Evolutionary conservation across 2,888 invertebrate genomes (phyloP), one percentile per base, ranked within the genome.

Genomic region (Cylloceria caligata): DNA sequence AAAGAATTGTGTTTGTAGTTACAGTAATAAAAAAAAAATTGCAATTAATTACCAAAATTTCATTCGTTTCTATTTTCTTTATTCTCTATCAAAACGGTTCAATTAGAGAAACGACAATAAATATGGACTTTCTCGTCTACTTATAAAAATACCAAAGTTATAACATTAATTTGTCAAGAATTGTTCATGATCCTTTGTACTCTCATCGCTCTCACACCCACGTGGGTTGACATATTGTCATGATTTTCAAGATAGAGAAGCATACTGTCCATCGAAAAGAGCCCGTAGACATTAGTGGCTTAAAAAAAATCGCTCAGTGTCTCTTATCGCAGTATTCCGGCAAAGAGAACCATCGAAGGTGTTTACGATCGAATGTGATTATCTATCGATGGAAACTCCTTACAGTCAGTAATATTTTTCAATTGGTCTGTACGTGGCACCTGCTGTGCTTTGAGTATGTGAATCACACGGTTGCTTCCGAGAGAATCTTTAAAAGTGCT

Each of bases 401-500:
- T 55, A 13, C 13, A 9, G 39, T 30, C 11, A 27, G 39, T 30
- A 11, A 39, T 27, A 27, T 16, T 42, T 11, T n/a, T n/a, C 55
- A 27, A 55, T 68, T 24, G 52, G 16, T 52, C 55, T 27, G 69
- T 55, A 71, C 69, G 55, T 71, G 69, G 55, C 69, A 69, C 52
- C 39, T 42, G 30, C 69, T 39, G 68, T 49, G 49, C 13, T n/a
- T 13, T n/a, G 60, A 34, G 47, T 57, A 69, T 64, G 74, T 69
- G 74, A 69, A 80, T 75, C 69, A 80, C 64, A 39, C 16, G 16
- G 5, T 16, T 11, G 7, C 30, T 55, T 30, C 36, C 30, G 19
- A 42, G 45, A 55, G 74, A 80, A 74, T 75, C 68, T 55, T 45
- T 34, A 75, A 55, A 69, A 74, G 69, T 80, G 68, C 67, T 39